phyloP scores from a whole-genome alignment of 2,797 vertebrate species.

The Rallus crepitans region DNA sequence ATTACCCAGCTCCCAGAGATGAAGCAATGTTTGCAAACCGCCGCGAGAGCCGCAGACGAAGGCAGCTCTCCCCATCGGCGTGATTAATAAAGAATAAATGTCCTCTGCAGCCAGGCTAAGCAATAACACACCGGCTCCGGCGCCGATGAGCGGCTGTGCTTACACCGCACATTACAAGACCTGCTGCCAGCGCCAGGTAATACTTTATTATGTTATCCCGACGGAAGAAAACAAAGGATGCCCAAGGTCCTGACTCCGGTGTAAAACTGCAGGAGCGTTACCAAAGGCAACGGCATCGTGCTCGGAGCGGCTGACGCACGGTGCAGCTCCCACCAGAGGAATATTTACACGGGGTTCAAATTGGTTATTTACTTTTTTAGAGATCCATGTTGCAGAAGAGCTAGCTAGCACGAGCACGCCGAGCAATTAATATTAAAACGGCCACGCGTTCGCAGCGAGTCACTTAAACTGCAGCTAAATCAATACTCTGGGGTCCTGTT shows the following conservation, averaged over 20 bases:
- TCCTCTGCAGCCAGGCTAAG: constrained; percentile 51
- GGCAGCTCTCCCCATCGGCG: background rate
- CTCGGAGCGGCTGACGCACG: background rate
- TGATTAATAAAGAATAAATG: constrained; percentile 50
- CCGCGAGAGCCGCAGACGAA: background rate
- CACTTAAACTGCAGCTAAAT: constrained; percentile 28
- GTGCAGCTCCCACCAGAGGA: constrained; percentile 29
- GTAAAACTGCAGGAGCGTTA: constrained; percentile 28
- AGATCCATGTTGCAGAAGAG: background rate
- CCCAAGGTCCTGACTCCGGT: constrained; percentile 41
- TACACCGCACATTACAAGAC: constrained; percentile 22
- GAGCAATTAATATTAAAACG: constrained; percentile 40
- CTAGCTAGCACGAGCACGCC: background rate
- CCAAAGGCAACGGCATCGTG: constrained; percentile 15
- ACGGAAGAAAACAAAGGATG: constrained; percentile 62
- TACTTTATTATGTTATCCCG: constrained; percentile 34
- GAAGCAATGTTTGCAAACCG: background rate
- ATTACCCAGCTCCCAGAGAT: background rate
- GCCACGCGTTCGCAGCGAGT: background rate
- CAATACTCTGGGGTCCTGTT: constrained; percentile 22
- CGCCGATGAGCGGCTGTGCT: background rate
- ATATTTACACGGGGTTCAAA: constrained; percentile 39
- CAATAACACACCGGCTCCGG: background rate
- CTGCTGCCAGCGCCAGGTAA: constrained; percentile 26
- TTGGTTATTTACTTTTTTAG: constrained; percentile 58